Evolutionary conservation across 1,140 invertebrate species (phyloP).

Genomic region (Stenopsyche tienmushanensis): DNA sequence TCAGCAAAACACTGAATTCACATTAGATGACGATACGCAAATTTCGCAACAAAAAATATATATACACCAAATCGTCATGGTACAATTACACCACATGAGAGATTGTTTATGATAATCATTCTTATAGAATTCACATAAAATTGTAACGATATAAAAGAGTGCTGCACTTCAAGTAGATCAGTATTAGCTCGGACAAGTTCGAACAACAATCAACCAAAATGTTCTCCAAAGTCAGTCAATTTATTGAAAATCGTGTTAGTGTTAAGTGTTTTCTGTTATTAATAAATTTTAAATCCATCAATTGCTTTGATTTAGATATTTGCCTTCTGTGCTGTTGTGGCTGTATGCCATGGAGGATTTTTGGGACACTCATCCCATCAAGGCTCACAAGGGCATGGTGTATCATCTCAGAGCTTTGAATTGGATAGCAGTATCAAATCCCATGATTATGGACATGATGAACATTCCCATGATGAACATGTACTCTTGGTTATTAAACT

Average conservation of each 20-base stretch:
- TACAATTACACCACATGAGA: too few species aligned
- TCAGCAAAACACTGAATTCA: too few species aligned
- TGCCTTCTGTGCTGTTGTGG: constrained; percentile 1
- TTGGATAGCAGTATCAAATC: constrained; percentile 2
- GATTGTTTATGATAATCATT: too few species aligned
- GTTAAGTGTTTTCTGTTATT: too few species aligned
- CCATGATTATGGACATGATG: constrained; percentile 1
- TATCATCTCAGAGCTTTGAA: constrained; percentile 16
- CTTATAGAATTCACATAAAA: too few species aligned
- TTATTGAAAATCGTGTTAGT: not conserved
- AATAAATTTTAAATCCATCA: not conserved
- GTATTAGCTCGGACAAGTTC: too few species aligned
- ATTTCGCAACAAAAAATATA: too few species aligned
- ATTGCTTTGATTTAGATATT: not conserved
- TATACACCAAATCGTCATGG: too few species aligned
- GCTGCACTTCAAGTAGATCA: too few species aligned
- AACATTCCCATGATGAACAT: constrained; percentile 13
- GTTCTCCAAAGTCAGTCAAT: constrained; percentile 17
- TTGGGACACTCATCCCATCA: constrained; percentile 3
- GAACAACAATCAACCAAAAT: constrained; percentile 20
- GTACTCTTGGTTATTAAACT: not conserved
- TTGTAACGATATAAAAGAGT: too few species aligned
- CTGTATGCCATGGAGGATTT: constrained; percentile 6
- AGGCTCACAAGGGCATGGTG: constrained; percentile 13
- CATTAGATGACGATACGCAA: too few species aligned